Evolutionary conservation across 2,797 vertebrate species (phyloP), one percentile per base, ranked within the genome.

Genomic region (Pachyuromys duprasi): DNA sequence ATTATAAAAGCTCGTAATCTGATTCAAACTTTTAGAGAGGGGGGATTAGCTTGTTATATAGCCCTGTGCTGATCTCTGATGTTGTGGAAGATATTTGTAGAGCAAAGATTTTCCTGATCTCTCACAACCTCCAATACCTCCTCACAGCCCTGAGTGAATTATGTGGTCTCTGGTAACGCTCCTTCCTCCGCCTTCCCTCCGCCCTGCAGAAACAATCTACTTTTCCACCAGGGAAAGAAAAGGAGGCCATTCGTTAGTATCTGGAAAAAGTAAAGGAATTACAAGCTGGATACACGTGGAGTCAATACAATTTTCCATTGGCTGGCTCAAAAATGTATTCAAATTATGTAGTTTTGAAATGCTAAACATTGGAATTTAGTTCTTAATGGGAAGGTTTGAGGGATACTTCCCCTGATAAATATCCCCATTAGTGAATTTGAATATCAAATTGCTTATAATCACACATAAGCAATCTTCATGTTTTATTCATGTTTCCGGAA

Each of bases 221-320:
- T 93, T 93, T 96, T 87, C 89, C 96, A 93, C 53, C 60, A 94
- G 36, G 31, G 86, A 90, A 92, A 96, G 87, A 90, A 93, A 96
- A 93, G 4, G 57, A 94, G 75, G 63, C 70, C 42, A 69, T 95
- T 92, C 84, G 65, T 80, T 96, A 87, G 76, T 90, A 69, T 92
- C 92, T 96, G 88, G 93, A 86, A 94, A 96, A 74, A 95, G 67
- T 63, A 63, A 89, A 94, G 57, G 69, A 91, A 94, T 95, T 89
- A 83, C 53, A 91, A 94, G 55, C 69, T 93, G 49, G 72, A 76
- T 90, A 94, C 96, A 96, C 89, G 83, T 91, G 96, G 92, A 96
- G 95, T 96, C 93, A 95, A 95, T 97, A 88, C 79, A 95, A 94
- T 96, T 97, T 97, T 96, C 96, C 97, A 97, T 93, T 90, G 95